phyloP scores from a whole-genome alignment of 2,113 vertebrate genomes.

The Monarcha castaneiventris region DNA sequence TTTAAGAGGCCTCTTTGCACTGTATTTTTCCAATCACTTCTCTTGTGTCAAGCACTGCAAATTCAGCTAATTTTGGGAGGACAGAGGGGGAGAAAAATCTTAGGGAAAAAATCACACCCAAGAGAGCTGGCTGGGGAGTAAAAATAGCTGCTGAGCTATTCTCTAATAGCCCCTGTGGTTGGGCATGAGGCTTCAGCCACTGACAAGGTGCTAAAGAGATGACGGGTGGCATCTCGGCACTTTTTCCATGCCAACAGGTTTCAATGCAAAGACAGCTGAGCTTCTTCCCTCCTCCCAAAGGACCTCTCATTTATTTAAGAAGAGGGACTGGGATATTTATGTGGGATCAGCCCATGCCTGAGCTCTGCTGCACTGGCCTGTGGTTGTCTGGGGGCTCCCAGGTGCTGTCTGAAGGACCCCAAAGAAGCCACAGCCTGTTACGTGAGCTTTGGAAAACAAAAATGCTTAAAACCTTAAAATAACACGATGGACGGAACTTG shows the following conservation, averaged over 20 bases:
- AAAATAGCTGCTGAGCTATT: neutral
- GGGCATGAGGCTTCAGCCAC: neutral
- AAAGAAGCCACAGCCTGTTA: neutral
- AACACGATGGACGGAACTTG: fast-evolving
- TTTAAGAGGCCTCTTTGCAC: neutral
- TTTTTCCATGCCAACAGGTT: neutral
- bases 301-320: neutral
- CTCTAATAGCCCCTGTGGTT: neutral
- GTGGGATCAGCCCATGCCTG: neutral
- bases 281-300: neutral
- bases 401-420: neutral
- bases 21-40: neutral
- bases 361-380: neutral
- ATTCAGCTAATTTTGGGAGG: neutral
- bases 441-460: neutral
- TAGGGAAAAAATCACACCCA: neutral
- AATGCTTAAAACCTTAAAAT: neutral
- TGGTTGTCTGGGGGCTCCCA: neutral
- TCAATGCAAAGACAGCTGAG: neutral
- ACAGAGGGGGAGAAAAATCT: neutral
- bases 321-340: neutral
- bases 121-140: neutral
- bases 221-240: neutral
- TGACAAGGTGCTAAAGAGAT: conserved; percentile 30
- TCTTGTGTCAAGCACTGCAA: neutral